Conservation (phyloP, 2,888 invertebrate genomes). For the Leptogaster cylindrica region DNA sequence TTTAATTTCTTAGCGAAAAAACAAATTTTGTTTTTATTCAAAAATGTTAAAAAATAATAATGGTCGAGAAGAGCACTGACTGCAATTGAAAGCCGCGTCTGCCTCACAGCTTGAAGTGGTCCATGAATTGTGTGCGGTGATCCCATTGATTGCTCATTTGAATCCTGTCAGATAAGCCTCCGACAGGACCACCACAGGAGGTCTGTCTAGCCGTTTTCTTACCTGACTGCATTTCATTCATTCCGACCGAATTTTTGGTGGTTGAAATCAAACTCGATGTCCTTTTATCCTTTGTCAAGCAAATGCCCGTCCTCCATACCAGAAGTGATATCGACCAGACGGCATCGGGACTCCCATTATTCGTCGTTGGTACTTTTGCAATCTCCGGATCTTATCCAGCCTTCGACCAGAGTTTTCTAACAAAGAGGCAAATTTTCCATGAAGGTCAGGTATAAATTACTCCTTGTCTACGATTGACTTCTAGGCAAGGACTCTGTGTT, state of each 20-base stretch:
- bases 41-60: too few relatives aligned
- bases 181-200: not conserved
- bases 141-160: not conserved
- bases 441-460: constrained; percentile 7
- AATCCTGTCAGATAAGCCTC: not conserved
- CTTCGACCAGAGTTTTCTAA: not conserved
- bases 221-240: not conserved
- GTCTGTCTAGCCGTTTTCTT: not conserved
- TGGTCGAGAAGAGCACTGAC: too few relatives aligned
- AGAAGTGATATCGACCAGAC: not conserved
- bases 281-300: not conserved
- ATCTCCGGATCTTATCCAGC: not conserved
- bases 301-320: not conserved
- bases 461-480: constrained; percentile 4
- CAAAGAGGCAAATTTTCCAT: not conserved
- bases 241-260: not conserved
- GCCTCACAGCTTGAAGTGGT: not conserved
- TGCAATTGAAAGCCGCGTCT: too few relatives aligned
- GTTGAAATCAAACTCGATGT: not conserved
- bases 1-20: too few relatives aligned
- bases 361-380: not conserved
- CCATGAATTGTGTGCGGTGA: not conserved
- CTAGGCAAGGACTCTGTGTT: too few relatives aligned
- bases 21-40: too few relatives aligned
- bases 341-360: not conserved